These are phyloP conservation scores for Fistularia commersonii DNA, from an alignment of 2,797 vertebrate genomes.

Conservation along the genomic window DNA sequence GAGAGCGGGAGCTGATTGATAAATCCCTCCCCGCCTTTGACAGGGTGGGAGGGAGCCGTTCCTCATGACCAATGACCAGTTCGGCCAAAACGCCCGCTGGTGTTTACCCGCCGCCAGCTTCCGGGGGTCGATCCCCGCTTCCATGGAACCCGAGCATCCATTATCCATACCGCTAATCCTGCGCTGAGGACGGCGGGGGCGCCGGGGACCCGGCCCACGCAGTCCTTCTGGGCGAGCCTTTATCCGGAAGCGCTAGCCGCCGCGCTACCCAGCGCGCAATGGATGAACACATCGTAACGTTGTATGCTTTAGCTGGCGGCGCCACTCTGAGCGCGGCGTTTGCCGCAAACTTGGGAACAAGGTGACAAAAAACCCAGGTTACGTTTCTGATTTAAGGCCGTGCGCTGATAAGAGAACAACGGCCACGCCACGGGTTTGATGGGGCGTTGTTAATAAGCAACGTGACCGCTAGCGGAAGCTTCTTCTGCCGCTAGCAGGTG, in stretches of 20 bases:
- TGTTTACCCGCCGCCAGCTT: constrained; percentile 46
- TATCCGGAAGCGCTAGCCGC: too few species aligned
- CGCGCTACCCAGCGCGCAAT: too few species aligned
- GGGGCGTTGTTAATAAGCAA: constrained; percentile 34
- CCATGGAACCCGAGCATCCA: constrained; percentile 4
- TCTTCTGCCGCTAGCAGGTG: constrained; percentile 11
- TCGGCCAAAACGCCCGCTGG: constrained; percentile 37
- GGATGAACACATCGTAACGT: too few species aligned
- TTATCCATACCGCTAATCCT: too few species aligned
- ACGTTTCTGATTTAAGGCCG: constrained; percentile 5
- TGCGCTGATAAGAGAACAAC: constrained; percentile 22
- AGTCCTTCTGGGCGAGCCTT: too few species aligned
- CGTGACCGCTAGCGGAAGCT: too few species aligned
- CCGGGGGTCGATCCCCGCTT: constrained; percentile 12
- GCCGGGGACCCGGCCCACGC: too few species aligned
- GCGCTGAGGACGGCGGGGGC: too few species aligned
- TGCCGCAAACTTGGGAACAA: too few species aligned
- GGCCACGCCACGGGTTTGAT: constrained; percentile 19
- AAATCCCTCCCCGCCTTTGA: constrained; percentile 53
- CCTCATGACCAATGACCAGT: constrained; percentile 48
- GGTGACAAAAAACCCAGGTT: too few species aligned
- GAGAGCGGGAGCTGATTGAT: constrained; percentile 55
- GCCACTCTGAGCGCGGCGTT: too few species aligned
- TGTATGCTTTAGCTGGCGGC: too few species aligned
- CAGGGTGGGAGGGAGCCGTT: constrained; percentile 27